phyloP scores from a whole-genome alignment of 1,140 invertebrate genomes.

The Drosophila santomea region DNA sequence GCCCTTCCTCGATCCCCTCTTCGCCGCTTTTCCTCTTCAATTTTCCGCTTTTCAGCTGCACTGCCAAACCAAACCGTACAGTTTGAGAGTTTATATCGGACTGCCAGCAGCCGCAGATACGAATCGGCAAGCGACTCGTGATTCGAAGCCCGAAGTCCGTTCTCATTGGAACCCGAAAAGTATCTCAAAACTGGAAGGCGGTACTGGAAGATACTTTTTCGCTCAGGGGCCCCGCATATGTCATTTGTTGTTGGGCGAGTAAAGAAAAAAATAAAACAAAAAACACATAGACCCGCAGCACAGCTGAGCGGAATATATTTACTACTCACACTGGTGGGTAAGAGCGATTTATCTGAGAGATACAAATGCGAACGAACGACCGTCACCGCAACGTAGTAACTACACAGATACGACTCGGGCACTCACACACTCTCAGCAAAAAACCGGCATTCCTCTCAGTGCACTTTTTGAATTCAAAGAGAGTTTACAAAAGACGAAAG shows the following conservation, averaged over 20 bases:
- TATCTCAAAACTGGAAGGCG: constrained; percentile 42
- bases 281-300: constrained; percentile 47
- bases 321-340: constrained; percentile 45
- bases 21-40: constrained; percentile 30
- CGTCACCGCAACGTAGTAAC: constrained; percentile 41
- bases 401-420: constrained; percentile 32
- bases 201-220: constrained; percentile 41
- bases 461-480: constrained; percentile 24
- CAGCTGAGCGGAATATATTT: constrained; percentile 75
- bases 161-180: constrained; percentile 33
- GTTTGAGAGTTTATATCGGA: constrained; percentile 77
- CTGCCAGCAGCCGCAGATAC: constrained; percentile 34
- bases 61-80: constrained; percentile 69
- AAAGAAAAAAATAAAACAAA: constrained; percentile 8
- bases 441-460: constrained; percentile 65
- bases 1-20: constrained; percentile 40
- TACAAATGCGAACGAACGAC: constrained; percentile 53
- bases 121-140: constrained; percentile 4
- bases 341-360: constrained; percentile 72
- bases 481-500: background rate
- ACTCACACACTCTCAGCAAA: constrained; percentile 3
- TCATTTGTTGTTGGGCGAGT: constrained; percentile 26
- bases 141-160: constrained; percentile 24
- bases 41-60: constrained; percentile 59
- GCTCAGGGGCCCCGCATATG: constrained; percentile 53